These are phyloP conservation scores for Microvelia longipes DNA, from an alignment of 1,140 invertebrate species.

Conservation along the genomic window DNA sequence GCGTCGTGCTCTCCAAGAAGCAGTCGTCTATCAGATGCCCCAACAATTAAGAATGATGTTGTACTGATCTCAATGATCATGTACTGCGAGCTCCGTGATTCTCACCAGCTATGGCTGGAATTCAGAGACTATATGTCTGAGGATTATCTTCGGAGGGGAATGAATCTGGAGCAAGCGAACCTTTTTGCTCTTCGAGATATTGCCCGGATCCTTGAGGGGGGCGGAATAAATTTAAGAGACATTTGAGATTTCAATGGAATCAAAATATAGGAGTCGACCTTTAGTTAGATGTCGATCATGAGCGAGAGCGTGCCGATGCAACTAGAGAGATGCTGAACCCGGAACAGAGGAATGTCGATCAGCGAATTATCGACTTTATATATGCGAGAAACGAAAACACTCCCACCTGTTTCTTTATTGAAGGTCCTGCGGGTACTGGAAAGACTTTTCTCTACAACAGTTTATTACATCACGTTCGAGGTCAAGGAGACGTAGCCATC, in stretches of 20 bases:
- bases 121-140: not conserved
- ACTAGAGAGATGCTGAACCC: not conserved
- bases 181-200: not conserved
- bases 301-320: not conserved
- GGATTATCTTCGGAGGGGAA: no score
- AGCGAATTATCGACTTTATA: not conserved
- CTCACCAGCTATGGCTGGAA: not conserved
- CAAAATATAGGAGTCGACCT: not conserved
- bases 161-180: not conserved
- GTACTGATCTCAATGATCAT: not conserved
- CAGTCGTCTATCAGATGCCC: not conserved
- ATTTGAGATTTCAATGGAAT: not conserved
- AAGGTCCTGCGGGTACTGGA: not conserved
- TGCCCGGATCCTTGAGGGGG: not conserved
- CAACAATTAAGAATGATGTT: not conserved
- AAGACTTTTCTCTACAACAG: no score
- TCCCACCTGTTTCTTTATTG: not conserved
- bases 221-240: not conserved
- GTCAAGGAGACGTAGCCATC: no score
- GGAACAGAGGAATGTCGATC: not conserved
- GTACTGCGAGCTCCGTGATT: not conserved
- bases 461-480: no score
- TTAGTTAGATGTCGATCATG: not conserved
- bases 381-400: not conserved
- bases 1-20: not conserved